Percentiles rank a stretch among this genome's conserved stretches.
Conservation (phyloP, 2,113 vertebrate genomes). For the Nasalis larvatus region DNA sequence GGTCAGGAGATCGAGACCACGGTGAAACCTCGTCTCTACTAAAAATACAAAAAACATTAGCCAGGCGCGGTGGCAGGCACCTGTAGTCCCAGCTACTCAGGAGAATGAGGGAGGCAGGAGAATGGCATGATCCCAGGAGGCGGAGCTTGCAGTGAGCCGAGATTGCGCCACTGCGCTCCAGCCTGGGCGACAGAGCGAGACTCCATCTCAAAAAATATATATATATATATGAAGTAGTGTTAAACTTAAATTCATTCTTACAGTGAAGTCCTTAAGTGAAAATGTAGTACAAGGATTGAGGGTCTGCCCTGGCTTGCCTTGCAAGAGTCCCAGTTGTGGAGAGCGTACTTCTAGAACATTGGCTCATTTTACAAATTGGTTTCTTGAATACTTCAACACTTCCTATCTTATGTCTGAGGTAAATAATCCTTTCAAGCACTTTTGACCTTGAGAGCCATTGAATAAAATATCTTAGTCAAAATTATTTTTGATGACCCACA, state of each 20-base stretch:
- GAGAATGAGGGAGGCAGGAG: too few species aligned
- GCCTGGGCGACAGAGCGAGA: too few species aligned
- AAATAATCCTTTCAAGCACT: neutral
- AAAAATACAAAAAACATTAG: too few species aligned
- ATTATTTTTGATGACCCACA: neutral
- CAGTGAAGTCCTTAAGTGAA: neutral
- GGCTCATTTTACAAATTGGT: neutral
- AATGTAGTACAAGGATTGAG: neutral
- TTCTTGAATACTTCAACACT: neutral
- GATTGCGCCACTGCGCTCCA: too few species aligned
- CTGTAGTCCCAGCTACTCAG: too few species aligned
- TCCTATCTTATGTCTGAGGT: neutral
- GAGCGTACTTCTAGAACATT: neutral
- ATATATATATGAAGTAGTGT: neutral
- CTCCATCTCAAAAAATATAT: too few species aligned
- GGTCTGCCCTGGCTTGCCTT: neutral
- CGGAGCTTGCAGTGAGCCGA: too few species aligned
- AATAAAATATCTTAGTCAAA: constrained; percentile 22
- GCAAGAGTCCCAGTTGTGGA: neutral
- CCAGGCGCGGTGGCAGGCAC: too few species aligned
- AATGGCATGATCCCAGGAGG: too few species aligned
- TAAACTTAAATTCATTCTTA: neutral
- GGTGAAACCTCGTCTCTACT: too few species aligned
- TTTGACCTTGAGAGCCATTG: neutral
- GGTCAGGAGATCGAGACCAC: too few species aligned